phyloP scores from a whole-genome alignment of 2,888 invertebrate species.

The Orchestes rusci region DNA sequence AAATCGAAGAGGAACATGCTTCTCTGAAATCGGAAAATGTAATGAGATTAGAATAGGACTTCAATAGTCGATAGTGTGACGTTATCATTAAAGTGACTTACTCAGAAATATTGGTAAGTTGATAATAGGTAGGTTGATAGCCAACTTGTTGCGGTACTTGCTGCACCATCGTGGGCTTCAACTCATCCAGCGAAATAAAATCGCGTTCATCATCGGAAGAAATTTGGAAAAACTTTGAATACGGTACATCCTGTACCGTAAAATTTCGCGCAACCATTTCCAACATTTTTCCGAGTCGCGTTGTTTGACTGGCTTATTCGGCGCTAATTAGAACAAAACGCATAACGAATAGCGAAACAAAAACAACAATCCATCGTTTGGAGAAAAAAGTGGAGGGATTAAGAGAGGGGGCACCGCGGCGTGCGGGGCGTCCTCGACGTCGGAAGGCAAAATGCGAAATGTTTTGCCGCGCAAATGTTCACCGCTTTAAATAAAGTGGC shows the following conservation, averaged over 20 bases:
- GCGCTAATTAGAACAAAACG: not conserved
- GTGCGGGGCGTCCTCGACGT: no score
- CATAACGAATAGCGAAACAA: not conserved
- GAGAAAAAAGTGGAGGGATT: no score
- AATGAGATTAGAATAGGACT: conserved; percentile 1
- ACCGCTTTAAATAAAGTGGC: no score
- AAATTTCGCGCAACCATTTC: conserved; percentile 43
- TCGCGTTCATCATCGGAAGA: conserved; percentile 41
- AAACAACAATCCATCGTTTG: no score
- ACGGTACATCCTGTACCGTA: conserved; percentile 41
- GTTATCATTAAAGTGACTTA: conserved; percentile 34
- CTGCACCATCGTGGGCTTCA: conserved; percentile 38
- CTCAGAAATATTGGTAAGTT: conserved; percentile 40
- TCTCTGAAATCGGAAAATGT: conserved; percentile 29
- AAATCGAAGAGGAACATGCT: conserved; percentile 35
- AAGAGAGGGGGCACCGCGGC: no score
- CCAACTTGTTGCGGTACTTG: conserved; percentile 29
- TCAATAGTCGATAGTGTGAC: not conserved
- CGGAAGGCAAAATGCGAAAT: no score
- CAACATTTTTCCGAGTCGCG: conserved; percentile 3
- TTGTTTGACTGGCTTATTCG: not conserved
- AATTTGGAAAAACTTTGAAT: conserved; percentile 41
- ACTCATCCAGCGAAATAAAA: conserved; percentile 43
- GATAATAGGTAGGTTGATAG: conserved; percentile 40
- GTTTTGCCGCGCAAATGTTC: no score